phyloP scores from a whole-genome alignment of 2,888 invertebrate genomes.

The Melipona beecheii region DNA sequence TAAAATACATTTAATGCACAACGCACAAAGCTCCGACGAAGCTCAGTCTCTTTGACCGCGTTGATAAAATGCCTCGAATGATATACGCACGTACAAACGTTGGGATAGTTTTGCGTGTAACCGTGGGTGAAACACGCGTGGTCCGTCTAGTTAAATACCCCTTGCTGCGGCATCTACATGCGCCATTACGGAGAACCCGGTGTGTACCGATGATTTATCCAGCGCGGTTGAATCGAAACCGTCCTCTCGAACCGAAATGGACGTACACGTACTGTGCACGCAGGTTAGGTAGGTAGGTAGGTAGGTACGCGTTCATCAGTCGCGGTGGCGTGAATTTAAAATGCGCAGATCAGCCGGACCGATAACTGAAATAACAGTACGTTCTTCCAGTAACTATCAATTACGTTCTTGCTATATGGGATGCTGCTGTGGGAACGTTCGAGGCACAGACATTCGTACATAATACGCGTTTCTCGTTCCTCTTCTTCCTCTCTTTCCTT shows the following conservation, averaged over 20 bases:
- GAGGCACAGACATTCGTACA: constrained; percentile 32
- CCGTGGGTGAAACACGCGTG: constrained; percentile 27
- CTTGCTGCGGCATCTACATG: constrained; percentile 60
- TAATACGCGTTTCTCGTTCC: neutral
- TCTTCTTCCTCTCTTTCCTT: neutral
- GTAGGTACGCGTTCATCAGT: neutral
- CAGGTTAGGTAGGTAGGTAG: neutral
- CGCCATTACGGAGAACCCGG: constrained; percentile 66
- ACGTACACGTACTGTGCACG: constrained; percentile 20
- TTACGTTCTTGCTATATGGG: constrained; percentile 42
- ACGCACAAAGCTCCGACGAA: too few relatives aligned
- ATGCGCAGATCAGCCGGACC: constrained; percentile 62
- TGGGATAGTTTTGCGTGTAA: neutral
- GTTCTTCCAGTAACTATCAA: constrained; percentile 66
- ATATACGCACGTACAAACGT: too few relatives aligned
- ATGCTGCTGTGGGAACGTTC: constrained; percentile 36
- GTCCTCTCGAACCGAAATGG: constrained; percentile 64
- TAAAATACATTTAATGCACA: too few relatives aligned
- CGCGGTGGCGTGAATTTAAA: constrained; percentile 64
- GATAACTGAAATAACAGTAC: constrained; percentile 70
- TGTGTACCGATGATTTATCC: constrained; percentile 70
- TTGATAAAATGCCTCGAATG: neutral
- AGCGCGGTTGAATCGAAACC: constrained; percentile 59
- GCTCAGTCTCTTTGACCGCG: too few relatives aligned
- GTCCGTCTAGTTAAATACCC: constrained; percentile 38